Conservation (phyloP, 2,888 invertebrate species). For the Latrodectus hesperus region DNA sequence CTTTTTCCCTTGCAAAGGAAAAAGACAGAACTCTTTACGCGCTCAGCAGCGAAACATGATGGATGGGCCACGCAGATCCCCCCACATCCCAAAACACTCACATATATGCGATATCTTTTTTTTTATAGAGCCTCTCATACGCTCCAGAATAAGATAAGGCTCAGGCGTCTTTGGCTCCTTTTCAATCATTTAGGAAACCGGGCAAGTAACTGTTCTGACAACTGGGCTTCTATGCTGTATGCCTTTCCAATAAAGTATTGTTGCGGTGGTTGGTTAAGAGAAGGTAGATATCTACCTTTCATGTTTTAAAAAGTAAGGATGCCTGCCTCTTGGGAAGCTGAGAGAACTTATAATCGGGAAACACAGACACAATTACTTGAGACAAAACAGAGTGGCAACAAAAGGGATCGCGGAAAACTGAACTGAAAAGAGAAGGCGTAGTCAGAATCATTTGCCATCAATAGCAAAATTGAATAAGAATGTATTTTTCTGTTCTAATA, state of each 20-base stretch:
- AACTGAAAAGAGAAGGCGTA: neutral
- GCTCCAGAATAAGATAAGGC: slow-evolving; percentile 62
- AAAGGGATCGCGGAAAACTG: neutral
- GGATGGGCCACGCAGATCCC: slow-evolving; percentile 55
- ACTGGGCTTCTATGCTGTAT: slow-evolving; percentile 58
- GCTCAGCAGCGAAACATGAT: slow-evolving; percentile 47
- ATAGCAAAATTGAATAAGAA: no score
- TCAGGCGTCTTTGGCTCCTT: slow-evolving; percentile 58
- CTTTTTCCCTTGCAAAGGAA: slow-evolving; percentile 5
- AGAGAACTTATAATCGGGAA: neutral
- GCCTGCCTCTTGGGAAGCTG: neutral
- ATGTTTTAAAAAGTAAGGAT: slow-evolving; percentile 8
- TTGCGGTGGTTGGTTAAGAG: slow-evolving; percentile 1
- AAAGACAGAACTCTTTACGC: slow-evolving; percentile 64
- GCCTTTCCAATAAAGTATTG: slow-evolving; percentile 38
- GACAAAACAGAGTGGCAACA: neutral
- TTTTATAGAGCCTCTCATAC: slow-evolving; percentile 21
- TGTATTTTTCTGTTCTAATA: no score
- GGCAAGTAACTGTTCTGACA: slow-evolving; percentile 60
- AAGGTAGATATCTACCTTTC: slow-evolving; percentile 10
- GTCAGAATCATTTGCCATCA: neutral
- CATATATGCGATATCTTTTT: slow-evolving; percentile 55
- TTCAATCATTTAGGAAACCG: slow-evolving; percentile 67
- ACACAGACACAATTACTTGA: slow-evolving; percentile 6
- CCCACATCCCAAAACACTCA: slow-evolving; percentile 52